Conservation (phyloP, 2,888 invertebrate genomes). For the Andrena marginata region DNA sequence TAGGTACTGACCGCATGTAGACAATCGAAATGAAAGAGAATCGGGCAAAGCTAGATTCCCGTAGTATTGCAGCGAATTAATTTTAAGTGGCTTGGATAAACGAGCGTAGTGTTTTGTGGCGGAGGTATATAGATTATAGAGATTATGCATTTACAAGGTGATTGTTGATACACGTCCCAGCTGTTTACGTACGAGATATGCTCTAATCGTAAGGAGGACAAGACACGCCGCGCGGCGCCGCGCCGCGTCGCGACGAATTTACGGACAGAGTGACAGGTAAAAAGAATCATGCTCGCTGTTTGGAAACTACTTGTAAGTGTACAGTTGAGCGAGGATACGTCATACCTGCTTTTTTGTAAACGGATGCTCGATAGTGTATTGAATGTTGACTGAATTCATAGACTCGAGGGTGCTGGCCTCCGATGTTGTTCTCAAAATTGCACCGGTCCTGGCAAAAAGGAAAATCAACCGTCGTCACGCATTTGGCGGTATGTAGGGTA, state of each 20-base stretch:
- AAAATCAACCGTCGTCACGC: constrained; percentile 77
- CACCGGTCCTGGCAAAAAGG: constrained; percentile 37
- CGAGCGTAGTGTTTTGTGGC: no score
- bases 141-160: no score
- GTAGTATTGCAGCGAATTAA: no score
- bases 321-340: not conserved
- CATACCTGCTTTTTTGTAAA: constrained; percentile 28
- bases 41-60: no score
- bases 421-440: constrained; percentile 21
- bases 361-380: constrained; percentile 16
- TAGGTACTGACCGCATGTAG: no score
- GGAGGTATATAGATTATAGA: no score
- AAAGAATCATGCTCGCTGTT: not conserved
- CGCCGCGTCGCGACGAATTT: not conserved
- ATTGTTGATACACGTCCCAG: constrained; percentile 19
- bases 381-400: constrained; percentile 40
- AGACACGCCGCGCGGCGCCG: no score
- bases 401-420: constrained; percentile 27
- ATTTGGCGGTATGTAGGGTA: constrained; percentile 69
- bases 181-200: constrained; percentile 30
- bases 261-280: no score
- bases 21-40: no score
- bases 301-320: not conserved
- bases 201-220: not conserved
- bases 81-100: no score